Conservation (phyloP, 2,113 vertebrate species). For the Pleuronectes platessa region DNA sequence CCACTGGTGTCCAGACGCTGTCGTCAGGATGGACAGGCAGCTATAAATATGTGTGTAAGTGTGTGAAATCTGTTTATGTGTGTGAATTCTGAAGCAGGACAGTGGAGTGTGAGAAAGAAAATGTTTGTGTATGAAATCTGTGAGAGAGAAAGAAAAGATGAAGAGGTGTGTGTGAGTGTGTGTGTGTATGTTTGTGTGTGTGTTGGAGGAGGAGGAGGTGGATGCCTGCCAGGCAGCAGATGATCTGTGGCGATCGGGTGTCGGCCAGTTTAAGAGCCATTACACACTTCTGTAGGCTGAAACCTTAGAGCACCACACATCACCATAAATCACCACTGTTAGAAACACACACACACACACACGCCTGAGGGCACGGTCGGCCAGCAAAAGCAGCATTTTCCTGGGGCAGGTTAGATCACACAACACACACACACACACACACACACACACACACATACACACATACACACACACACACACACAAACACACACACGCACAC, state of each 20-base stretch:
- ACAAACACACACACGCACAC: background rate
- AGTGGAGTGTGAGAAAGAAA: slow-evolving; percentile 44
- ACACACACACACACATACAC: background rate
- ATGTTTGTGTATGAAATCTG: slow-evolving; percentile 47
- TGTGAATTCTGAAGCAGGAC: background rate
- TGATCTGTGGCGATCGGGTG: slow-evolving; percentile 56
- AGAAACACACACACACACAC: slow-evolving; percentile 35
- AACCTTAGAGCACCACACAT: slow-evolving; percentile 59
- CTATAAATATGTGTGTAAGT: background rate
- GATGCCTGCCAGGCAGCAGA: slow-evolving; percentile 59
- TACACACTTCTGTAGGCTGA: slow-evolving; percentile 74
- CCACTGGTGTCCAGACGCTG: background rate
- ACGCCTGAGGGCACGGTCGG: slow-evolving; percentile 40
- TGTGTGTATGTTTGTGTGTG: background rate
- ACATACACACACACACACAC: too few relatives aligned
- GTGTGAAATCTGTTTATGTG: slow-evolving; percentile 22
- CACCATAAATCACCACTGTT: slow-evolving; percentile 67
- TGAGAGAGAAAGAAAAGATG: slow-evolving; percentile 16
- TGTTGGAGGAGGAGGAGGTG: slow-evolving; percentile 27
- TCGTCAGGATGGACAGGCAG: background rate
- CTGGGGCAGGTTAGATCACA: slow-evolving; percentile 7
- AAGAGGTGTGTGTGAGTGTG: slow-evolving; percentile 8
- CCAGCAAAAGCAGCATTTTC: slow-evolving; percentile 21
- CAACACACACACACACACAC: slow-evolving; percentile 12
- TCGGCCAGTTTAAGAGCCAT: slow-evolving; percentile 70